A percentile compares a stretch with the other conserved stretches of the same genome.
These are phyloP conservation scores for Alexandromys fortis DNA, from an alignment of 2,113 vertebrate genomes.

Conservation along the genomic window DNA sequence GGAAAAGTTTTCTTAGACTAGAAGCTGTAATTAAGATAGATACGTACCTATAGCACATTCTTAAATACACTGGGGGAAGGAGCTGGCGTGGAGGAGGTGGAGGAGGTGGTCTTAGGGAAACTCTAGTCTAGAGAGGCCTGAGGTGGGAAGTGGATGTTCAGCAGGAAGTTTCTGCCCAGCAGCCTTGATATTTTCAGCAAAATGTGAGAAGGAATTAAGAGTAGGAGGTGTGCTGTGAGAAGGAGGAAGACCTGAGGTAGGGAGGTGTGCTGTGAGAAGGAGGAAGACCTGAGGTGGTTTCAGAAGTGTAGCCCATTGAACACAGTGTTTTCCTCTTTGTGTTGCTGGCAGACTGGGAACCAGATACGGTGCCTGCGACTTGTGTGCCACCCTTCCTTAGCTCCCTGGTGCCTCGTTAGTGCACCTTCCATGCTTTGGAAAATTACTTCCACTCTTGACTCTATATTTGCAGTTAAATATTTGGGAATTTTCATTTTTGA, in stretches of 20 bases:
- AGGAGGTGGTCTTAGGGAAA: not conserved
- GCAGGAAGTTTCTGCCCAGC: not conserved
- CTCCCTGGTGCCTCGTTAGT: not conserved
- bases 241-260: not conserved
- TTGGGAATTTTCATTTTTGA: slow-evolving; percentile 55
- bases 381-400: not conserved
- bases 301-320: not conserved
- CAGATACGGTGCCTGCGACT: not conserved
- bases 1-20: slow-evolving; percentile 50
- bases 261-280: not conserved
- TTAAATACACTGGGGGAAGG: not conserved
- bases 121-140: not conserved
- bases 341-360: not conserved
- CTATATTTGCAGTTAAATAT: slow-evolving; percentile 18
- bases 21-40: slow-evolving; percentile 52
- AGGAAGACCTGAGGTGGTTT: not conserved
- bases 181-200: slow-evolving; percentile 38
- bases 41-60: not conserved
- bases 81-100: not conserved
- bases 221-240: not conserved
- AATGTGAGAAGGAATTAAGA: not conserved
- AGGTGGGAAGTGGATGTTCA: not conserved
- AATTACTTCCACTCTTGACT: not conserved
- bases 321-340: not conserved
- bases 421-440: not conserved